A percentile compares a stretch with the other conserved stretches of the same genome.
phyloP scores from a whole-genome alignment of 1,140 invertebrate species.

The Dreissena rostriformis region DNA sequence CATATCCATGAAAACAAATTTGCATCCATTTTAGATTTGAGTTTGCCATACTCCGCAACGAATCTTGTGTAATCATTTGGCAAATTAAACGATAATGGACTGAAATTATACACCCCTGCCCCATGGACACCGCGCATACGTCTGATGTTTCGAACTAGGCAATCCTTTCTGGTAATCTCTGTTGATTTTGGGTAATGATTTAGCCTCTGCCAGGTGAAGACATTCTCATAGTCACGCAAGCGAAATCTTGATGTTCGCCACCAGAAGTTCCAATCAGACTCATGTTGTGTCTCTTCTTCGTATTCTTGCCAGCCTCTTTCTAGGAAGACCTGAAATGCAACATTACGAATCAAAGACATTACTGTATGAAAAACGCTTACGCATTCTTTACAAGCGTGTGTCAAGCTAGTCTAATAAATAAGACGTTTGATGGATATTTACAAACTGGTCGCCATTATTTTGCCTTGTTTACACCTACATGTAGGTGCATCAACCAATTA shows the following conservation, averaged over 20 bases:
- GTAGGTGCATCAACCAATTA: too few relatives aligned
- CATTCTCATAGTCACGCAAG: conserved; percentile 86
- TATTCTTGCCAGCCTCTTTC: conserved; percentile 92
- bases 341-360: too few relatives aligned
- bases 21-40: conserved; percentile 61
- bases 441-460: too few relatives aligned
- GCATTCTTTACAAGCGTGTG: too few relatives aligned
- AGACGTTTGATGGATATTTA: too few relatives aligned
- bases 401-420: too few relatives aligned
- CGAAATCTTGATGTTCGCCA: conserved; percentile 89
- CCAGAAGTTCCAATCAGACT: conserved; percentile 92
- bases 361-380: too few relatives aligned
- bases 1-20: conserved; percentile 87
- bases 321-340: conserved; percentile 73
- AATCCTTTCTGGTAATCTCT: conserved; percentile 91
- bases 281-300: conserved; percentile 83
- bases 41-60: conserved; percentile 87
- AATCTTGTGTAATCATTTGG: conserved; percentile 93
- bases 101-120: conserved; percentile 89
- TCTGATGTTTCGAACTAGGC: conserved; percentile 88
- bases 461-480: too few relatives aligned
- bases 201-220: conserved; percentile 89
- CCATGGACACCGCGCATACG: conserved; percentile 92
- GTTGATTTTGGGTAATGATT: conserved; percentile 93
- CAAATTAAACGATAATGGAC: conserved; percentile 90